Conservation (phyloP, 1,140 invertebrate species). For the Cydia amplana region DNA sequence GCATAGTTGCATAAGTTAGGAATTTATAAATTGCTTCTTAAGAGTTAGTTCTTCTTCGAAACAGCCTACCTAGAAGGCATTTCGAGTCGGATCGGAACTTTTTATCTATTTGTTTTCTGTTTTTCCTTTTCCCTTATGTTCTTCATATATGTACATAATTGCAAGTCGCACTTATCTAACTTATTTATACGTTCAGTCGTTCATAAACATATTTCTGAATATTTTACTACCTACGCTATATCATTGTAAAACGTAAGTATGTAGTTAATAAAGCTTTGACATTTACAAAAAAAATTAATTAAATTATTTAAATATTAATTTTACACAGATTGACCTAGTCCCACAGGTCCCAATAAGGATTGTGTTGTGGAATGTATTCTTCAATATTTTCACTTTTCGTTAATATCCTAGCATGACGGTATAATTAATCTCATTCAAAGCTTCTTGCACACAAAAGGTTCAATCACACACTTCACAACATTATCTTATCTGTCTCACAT, state of each 20-base stretch:
- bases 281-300: no score
- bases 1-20: conserved; percentile 2
- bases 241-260: no score
- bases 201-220: no score
- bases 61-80: neutral
- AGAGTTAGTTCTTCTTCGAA: neutral
- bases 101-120: neutral
- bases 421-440: conserved; percentile 21
- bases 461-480: conserved; percentile 31
- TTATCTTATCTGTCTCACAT: conserved; percentile 35
- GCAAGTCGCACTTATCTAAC: no score
- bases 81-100: neutral
- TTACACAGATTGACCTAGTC: no score
- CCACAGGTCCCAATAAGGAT: no score
- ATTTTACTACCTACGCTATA: no score
- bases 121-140: neutral
- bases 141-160: neutral
- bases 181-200: no score
- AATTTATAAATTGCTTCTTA: neutral
- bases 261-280: no score
- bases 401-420: neutral
- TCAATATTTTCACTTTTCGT: no score
- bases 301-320: no score
- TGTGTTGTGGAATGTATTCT: no score
- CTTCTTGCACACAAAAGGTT: conserved; percentile 13